phyloP scores from a whole-genome alignment of 2,797 vertebrate genomes.

The Numenius phaeopus region DNA sequence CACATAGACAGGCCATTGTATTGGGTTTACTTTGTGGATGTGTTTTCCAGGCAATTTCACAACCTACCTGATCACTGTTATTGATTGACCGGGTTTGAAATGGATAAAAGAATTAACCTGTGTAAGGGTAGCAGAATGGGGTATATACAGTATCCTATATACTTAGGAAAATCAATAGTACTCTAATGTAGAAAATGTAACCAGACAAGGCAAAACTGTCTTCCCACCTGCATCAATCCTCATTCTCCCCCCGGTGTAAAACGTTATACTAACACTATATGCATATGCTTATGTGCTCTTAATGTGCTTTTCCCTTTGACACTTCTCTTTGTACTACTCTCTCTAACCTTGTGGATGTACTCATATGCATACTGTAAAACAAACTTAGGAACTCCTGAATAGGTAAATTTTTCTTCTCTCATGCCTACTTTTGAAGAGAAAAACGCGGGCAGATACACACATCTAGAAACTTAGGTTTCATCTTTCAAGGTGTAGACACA shows the following conservation, averaged over 20 bases:
- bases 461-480: not conserved
- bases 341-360: not conserved
- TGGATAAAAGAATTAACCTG: slow-evolving; percentile 78
- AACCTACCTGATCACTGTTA: slow-evolving; percentile 77
- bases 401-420: not conserved
- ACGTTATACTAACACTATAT: too few relatives aligned
- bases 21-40: slow-evolving; percentile 72
- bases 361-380: not conserved
- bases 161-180: slow-evolving; percentile 72
- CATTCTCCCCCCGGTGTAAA: not conserved
- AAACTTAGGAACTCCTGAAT: not conserved
- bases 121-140: slow-evolving; percentile 63
- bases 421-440: not conserved
- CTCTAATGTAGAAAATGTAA: slow-evolving; percentile 70
- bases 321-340: not conserved
- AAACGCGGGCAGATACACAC: not conserved
- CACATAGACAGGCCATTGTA: slow-evolving; percentile 75
- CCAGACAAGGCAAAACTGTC: slow-evolving; percentile 25
- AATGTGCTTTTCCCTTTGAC: not conserved
- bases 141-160: slow-evolving; percentile 68
- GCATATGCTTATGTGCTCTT: not conserved
- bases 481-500: not conserved
- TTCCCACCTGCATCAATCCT: not conserved
- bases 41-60: slow-evolving; percentile 79
- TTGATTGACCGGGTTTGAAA: slow-evolving; percentile 72